Evolutionary conservation across 2,113 vertebrate species (phyloP), one percentile per base, ranked within the genome.

Genomic region (Phalacrocorax pelagicus): DNA sequence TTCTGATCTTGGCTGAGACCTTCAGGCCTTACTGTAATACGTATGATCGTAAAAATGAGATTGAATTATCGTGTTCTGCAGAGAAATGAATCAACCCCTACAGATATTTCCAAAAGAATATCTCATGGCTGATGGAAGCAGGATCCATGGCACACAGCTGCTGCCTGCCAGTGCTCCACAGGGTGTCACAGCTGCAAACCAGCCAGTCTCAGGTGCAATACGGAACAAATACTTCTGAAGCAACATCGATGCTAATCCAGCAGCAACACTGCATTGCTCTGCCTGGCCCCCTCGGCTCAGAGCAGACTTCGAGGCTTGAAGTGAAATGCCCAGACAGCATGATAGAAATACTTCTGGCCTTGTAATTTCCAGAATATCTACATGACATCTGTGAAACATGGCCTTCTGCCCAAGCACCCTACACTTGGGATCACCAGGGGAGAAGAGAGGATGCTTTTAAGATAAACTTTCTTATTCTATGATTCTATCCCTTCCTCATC

Each of bases 121-220:
- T 44, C 54, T 77, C 55, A 1, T 9, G 44, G 40, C 40, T 81
- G 42, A 32, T 44, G 65, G 78, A 46, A 81, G n/a, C 40, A 63
- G 0, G 0, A 38, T 20, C 47, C 7, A 3, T 1, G 0, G n/a
- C 24, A 23, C 27, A 1, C 0, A 17, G 46, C 42, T 40, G 13
- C 77, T 54, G 52, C 6, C 40, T 91, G 71, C 46, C 36, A 27
- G 34, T 38, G 24, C 61, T 57, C 57, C n/a, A 34, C 6, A 3
- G 58, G 18, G 11, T 46, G 38, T 38, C 69, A 49, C 63, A 81
- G n/a, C 38, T 84, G 72, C 81, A 55, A 59, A 26, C 22, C 36
- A 32, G 44, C 19, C 5, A 0, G 2, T n/a, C 42, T 67, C n/a
- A 17, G 36, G 61, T 78, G 58, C 36, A 67, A 14, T 1, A 32